Evolutionary conservation across 2,113 vertebrate genomes (phyloP), one percentile per base, ranked within the genome.

Genomic region (Archilochus colubris): DNA sequence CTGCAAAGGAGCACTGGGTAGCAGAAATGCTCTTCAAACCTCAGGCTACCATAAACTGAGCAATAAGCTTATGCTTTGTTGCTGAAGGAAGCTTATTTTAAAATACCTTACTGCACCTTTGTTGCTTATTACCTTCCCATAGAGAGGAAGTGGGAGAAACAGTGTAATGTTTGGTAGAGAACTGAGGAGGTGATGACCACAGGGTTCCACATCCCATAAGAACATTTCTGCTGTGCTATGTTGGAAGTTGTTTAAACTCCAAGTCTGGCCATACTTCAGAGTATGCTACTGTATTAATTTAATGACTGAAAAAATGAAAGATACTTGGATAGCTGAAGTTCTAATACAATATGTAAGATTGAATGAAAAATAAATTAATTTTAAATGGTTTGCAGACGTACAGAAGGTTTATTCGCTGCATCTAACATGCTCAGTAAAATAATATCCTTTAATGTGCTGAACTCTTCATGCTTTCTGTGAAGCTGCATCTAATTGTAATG

Each of bases 401-500:
- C 94, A 95, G 94, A 95, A 91, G 85, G 33, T 75, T 96, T 83
- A 95, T 82, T 69, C 3, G 4, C 75, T 69, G 88, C 59, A 82
- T 76, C 80, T 93, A 95, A 91, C 78, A 91, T 93, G 70, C 74
- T 97, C 77, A 96, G 66, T 93, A 88, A 94, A 95, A 80, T 91
- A 93, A 96, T 96, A 92, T 90, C 48, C 85, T 96, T 88, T 95
- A 95, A 93, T 92, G 91, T 88, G 93, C 91, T 95, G 94, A 96
- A 91, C 73, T 90, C 62, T 92, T 94, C 64, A 62, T 80, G 89
- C 77, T 91, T 93, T 93, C 94, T 86, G 40, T 82, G 84, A 62
- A 43, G 64, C 68, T 94, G 72, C 82, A 63, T 96, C 91, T 96
- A 97, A 96, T 94, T 96, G 91, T 94, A 75, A 80, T 90, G 82